These are phyloP conservation scores for Venturia canescens DNA, from an alignment of 1,140 invertebrate species.

Conservation along the genomic window DNA sequence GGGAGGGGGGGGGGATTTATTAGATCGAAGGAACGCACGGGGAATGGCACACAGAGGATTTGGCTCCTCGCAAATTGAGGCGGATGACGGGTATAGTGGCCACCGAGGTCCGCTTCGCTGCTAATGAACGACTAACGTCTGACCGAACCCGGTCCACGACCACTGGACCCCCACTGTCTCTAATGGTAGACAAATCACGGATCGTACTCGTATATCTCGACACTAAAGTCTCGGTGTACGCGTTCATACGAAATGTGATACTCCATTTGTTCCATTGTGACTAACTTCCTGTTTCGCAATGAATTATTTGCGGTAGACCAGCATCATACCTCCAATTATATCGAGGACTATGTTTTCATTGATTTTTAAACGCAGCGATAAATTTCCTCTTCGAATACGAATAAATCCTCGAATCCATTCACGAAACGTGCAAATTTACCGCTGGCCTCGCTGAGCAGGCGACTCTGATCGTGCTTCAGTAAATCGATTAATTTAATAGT, in stretches of 20 bases:
- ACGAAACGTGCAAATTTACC: no score
- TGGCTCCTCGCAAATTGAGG: constrained; percentile 15
- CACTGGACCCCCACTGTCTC: neutral
- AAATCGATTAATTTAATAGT: no score
- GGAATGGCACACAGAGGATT: neutral
- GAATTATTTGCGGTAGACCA: no score
- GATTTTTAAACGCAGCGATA: no score
- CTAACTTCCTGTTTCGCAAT: no score
- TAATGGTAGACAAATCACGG: neutral
- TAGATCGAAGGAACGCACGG: neutral
- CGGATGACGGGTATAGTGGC: neutral
- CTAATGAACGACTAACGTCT: constrained; percentile 19
- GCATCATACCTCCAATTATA: no score
- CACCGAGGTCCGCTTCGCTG: constrained; percentile 9
- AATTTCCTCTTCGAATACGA: no score
- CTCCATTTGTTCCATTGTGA: neutral
- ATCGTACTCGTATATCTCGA: neutral
- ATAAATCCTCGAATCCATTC: no score
- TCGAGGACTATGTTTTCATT: no score
- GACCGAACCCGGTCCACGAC: constrained; percentile 2
- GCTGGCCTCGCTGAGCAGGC: no score
- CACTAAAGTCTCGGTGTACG: neutral
- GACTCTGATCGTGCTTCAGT: no score
- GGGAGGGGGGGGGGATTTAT: neutral
- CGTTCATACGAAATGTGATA: neutral